A percentile compares a stretch with the other conserved stretches of the same genome.
phyloP scores from a whole-genome alignment of 1,140 invertebrate genomes.

The Trichogramma pretiosum region DNA sequence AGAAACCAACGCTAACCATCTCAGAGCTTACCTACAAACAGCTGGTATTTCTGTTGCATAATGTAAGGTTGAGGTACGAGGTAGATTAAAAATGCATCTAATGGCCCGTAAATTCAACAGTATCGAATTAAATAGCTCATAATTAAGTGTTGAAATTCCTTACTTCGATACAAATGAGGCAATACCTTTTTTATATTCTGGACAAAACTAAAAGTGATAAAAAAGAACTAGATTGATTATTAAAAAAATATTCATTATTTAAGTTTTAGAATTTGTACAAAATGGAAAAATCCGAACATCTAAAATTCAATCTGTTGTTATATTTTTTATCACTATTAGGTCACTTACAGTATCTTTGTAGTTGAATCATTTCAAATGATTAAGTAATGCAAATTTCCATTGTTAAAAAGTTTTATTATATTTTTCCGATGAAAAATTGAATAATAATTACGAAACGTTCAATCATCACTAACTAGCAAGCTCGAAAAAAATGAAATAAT shows the following conservation, averaged over 20 bases:
- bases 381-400: no score
- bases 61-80: slow-evolving; percentile 29
- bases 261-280: background rate
- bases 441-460: no score
- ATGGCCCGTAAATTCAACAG: slow-evolving; percentile 35
- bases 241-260: background rate
- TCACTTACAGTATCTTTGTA: no score
- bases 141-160: slow-evolving; percentile 15
- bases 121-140: slow-evolving; percentile 33
- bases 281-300: background rate
- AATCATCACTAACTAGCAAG: no score
- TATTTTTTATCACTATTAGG: no score
- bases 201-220: background rate
- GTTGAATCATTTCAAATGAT: no score
- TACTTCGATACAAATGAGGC: background rate
- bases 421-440: no score
- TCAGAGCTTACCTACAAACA: slow-evolving; percentile 39
- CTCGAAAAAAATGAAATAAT: no score
- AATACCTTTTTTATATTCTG: slow-evolving; percentile 5
- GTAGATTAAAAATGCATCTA: slow-evolving; percentile 31
- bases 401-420: no score
- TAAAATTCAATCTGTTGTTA: background rate
- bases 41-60: slow-evolving; percentile 39
- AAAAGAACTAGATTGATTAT: background rate
- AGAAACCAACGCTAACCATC: slow-evolving; percentile 35